Evolutionary conservation across 2,113 vertebrate genomes (phyloP).

Genomic region (Apaloderma vittatum): DNA sequence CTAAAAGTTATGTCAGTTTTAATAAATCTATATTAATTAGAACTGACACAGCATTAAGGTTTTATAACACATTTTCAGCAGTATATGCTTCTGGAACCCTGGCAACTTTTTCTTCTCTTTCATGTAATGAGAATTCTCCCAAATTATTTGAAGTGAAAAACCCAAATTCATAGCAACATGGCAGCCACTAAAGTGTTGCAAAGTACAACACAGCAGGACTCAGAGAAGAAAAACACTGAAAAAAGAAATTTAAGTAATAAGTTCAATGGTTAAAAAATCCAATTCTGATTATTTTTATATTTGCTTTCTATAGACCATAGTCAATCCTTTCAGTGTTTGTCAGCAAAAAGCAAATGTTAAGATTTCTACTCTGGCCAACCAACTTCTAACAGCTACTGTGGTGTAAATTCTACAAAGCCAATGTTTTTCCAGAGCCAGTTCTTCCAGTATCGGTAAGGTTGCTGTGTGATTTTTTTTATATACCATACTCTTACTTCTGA

Average conservation of each 20-base stretch:
- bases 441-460: not conserved
- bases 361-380: not conserved
- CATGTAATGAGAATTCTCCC: slow-evolving; percentile 31
- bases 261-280: not conserved
- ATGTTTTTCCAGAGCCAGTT: not conserved
- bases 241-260: not conserved
- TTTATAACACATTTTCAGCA: slow-evolving; percentile 36
- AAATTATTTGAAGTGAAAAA: slow-evolving; percentile 35
- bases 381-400: not conserved
- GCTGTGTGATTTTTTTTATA: not conserved
- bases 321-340: not conserved
- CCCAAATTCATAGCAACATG: not conserved
- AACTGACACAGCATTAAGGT: slow-evolving; percentile 11
- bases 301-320: not conserved
- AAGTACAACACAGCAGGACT: not conserved
- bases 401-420: not conserved
- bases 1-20: slow-evolving; percentile 26
- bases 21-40: slow-evolving; percentile 52
- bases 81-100: slow-evolving; percentile 20
- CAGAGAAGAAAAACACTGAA: not conserved
- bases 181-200: slow-evolving; percentile 18
- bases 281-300: not conserved
- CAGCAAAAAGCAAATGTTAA: not conserved
- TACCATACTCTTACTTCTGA: not conserved
- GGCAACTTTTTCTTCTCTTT: slow-evolving; percentile 32